Base-by-base conservation (phyloP, 1,140 invertebrate genomes). In the Heliconius hermathena region DNA sequence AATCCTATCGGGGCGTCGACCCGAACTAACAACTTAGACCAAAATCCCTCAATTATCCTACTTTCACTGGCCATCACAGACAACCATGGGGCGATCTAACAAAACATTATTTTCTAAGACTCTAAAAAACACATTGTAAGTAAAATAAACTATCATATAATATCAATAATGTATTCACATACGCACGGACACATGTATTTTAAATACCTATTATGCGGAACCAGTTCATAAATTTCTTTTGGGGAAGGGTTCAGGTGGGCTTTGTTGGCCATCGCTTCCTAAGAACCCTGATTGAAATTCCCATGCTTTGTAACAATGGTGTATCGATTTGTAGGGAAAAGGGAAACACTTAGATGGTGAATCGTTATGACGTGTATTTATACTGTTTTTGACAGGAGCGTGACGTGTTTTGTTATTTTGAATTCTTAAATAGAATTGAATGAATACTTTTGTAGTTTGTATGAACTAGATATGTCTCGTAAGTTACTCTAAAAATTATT, bases 61-160 rank as follows among this genome's bases (percentile, higher is more conserved):
- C 60, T 66, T 66, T 66, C 60, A 66, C 22, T 13, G 22, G 9
- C 60, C 60, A 26, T 29, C 60, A 66, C 60, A 20, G 49, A 52
- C 49, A 52, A 52, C 18, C 49, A 5, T 29, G 4, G 60, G 60
- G 60, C 3, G 60, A 2, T 5, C 60, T 16, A 86, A 79, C 85
- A 80, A 79, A 79, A 79, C 78, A 88, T 88, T 89, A 85, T 91
- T 89, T 88, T 90, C 88, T 84, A 86, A 91, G 85, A 89, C 41
- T 46, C 13, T 16, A 46, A 46, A 46, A 46, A 46, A 46, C 84
- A 87, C 82, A 87, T 85, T 85, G 80, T 82, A 78, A 73, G 75
- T 90, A 91, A 94, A 94, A 93, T 93, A 94, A 94, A 94, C 91
- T 93, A 93, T 94, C 91, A 94, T 94, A 93, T 92, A 93, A 94